Conservation (phyloP, 2,888 invertebrate species). For the Prosapia bicincta region DNA sequence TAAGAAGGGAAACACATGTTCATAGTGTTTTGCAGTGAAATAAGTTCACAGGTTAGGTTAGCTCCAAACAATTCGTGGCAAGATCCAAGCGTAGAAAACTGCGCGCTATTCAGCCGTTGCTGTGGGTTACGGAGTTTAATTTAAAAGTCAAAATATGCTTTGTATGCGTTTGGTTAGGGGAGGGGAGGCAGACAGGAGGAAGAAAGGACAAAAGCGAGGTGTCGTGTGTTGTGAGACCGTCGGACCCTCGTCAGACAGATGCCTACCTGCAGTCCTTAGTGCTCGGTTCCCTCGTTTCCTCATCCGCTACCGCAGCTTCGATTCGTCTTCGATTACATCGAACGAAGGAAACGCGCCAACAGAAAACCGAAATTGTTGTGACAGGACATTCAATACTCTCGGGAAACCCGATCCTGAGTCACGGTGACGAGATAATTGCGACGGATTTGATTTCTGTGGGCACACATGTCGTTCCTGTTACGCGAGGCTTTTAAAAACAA, state of each 20-base stretch:
- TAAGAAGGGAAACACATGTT: too few species aligned
- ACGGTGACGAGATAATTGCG: too few species aligned
- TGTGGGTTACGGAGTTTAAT: not conserved
- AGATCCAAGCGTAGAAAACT: too few species aligned
- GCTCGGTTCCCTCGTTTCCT: not conserved
- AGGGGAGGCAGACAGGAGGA: slow-evolving; percentile 17
- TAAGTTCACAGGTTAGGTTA: too few species aligned
- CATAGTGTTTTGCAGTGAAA: too few species aligned
- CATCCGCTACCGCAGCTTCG: not conserved
- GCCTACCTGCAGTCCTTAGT: not conserved
- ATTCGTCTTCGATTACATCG: not conserved
- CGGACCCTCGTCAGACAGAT: not conserved
- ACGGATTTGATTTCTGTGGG: too few species aligned
- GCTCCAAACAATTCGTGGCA: too few species aligned
- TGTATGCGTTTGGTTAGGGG: not conserved
- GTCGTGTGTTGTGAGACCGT: slow-evolving; percentile 23
- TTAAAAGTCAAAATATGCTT: not conserved
- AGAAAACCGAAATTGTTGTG: not conserved
- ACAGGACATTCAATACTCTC: not conserved
- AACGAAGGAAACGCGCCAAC: too few species aligned
- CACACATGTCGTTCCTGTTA: too few species aligned
- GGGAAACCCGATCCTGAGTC: not conserved
- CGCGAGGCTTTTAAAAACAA: too few species aligned
- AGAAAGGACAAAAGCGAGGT: slow-evolving; percentile 23
- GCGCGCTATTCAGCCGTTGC: not conserved